Evolutionary conservation across 2,888 invertebrate genomes (phyloP).

Genomic region (Onchidella celtica): DNA sequence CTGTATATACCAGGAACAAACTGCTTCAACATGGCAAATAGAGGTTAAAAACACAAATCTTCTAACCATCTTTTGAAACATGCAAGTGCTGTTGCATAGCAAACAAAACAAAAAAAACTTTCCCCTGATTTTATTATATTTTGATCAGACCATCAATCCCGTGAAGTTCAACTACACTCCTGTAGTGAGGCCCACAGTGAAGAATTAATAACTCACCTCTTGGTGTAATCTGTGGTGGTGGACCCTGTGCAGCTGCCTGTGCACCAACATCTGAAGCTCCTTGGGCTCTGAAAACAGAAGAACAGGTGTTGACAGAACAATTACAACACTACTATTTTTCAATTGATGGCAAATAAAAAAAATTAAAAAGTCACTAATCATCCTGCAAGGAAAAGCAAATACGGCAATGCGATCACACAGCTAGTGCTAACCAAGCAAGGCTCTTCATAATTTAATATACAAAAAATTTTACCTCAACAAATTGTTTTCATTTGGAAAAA

Average conservation of each 20-base stretch:
- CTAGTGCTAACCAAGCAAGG: too few relatives aligned
- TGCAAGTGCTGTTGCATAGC: not conserved
- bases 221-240: slow-evolving; percentile 38
- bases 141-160: too few relatives aligned
- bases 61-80: too few relatives aligned
- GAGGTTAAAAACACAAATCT: too few relatives aligned
- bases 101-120: not conserved
- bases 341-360: not conserved
- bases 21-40: too few relatives aligned
- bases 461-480: too few relatives aligned
- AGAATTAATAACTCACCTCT: slow-evolving; percentile 25
- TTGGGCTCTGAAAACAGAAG: slow-evolving; percentile 46
- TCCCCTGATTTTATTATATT: not conserved
- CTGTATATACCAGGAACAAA: too few relatives aligned
- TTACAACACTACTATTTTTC: not conserved
- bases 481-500: too few relatives aligned
- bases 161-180: not conserved
- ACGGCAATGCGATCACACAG: too few relatives aligned
- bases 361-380: too few relatives aligned
- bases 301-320: not conserved
- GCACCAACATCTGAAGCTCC: slow-evolving; percentile 43
- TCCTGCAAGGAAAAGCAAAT: too few relatives aligned
- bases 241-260: slow-evolving; percentile 40
- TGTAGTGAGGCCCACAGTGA: not conserved
- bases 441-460: too few relatives aligned